Percentiles rank a stretch among this genome's conserved stretches.
phyloP scores from a whole-genome alignment of 2,113 vertebrate genomes.

The Catharus bicknelli region DNA sequence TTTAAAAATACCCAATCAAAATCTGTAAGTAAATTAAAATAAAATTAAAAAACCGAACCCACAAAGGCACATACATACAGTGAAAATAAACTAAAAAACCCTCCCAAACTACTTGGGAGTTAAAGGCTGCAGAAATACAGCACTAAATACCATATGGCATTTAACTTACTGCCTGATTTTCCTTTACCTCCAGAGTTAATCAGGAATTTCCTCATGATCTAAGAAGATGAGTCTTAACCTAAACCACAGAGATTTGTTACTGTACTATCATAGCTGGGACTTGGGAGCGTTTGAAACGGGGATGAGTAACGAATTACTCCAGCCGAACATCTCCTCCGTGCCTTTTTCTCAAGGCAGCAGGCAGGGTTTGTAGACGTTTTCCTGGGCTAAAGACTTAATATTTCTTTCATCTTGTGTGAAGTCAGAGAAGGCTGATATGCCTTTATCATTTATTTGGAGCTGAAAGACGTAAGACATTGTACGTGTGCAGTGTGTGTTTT shows the following conservation, averaged over 20 bases:
- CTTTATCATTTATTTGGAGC: conserved; percentile 5
- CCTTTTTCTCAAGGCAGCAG: not conserved
- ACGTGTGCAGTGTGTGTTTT: not conserved
- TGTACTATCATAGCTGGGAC: not conserved
- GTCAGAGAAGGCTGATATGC: not conserved
- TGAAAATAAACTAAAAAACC: not conserved
- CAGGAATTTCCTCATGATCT: not conserved
- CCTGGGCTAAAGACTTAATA: conserved; percentile 4
- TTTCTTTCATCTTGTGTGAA: conserved; percentile 4
- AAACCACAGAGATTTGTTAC: not conserved
- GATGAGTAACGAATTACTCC: not conserved
- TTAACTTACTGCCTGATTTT: not conserved
- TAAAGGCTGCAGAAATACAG: not conserved
- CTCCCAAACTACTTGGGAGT: too few relatives aligned
- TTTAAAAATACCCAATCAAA: not conserved
- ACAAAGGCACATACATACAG: not conserved
- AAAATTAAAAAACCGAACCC: not conserved
- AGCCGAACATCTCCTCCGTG: not conserved
- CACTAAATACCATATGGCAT: not conserved
- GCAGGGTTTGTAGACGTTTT: not conserved
- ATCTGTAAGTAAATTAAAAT: not conserved
- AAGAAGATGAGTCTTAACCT: not conserved
- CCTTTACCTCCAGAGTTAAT: not conserved
- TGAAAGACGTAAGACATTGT: not conserved
- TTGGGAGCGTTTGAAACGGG: not conserved